Evolutionary conservation across 2,113 vertebrate species (phyloP), one percentile per base, ranked within the genome.

Genomic region (Hippopotamus amphibius): DNA sequence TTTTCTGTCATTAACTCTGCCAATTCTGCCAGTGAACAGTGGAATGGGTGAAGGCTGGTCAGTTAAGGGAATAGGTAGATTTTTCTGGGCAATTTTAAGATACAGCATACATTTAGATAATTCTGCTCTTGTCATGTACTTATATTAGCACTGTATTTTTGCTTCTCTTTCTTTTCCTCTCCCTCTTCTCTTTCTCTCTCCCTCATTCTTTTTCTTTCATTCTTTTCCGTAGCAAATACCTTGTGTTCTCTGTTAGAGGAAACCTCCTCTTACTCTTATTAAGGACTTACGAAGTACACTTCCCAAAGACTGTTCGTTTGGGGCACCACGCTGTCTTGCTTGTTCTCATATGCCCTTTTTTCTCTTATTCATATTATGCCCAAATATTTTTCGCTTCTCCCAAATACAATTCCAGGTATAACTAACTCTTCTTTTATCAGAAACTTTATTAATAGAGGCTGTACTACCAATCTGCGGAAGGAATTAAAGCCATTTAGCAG

Each of bases 1-100:
- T 89, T 93, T 90, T 76, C 79, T 96, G 10, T 92, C 55, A 68
- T 72, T 97, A 65, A 96, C 61, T 76, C 33, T 71, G 16, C 59
- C 33, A 79, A 7, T 19, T 90, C 41, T 91, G 21, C 55, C n/a
- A 33, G 13, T n/a, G 24, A 90, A 43, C 48, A 79, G 17, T 86
- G 22, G 92, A 89, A 55, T 92, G 41, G 26, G 8, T 82, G 68
- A 92, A 79, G 37, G 61, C 15, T 77, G 19, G 59, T 68, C 66
- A 76, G 57, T 24, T 77, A 82, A 82, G n/a, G 11, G 59, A 65
- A 63, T 57, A 59, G 28, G 41, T 87, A 72, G 43, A 92, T 93
- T 85, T 89, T 92, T 93, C 21, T 57, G 37, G 53, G 17, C 33
- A 63, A 4, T 55, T 92, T 85, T 61, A 92, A 81, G 61, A 87